Evolutionary conservation across 1,140 invertebrate genomes (phyloP), one percentile per base, ranked within the genome.

Genomic region (Spodoptera litura): DNA sequence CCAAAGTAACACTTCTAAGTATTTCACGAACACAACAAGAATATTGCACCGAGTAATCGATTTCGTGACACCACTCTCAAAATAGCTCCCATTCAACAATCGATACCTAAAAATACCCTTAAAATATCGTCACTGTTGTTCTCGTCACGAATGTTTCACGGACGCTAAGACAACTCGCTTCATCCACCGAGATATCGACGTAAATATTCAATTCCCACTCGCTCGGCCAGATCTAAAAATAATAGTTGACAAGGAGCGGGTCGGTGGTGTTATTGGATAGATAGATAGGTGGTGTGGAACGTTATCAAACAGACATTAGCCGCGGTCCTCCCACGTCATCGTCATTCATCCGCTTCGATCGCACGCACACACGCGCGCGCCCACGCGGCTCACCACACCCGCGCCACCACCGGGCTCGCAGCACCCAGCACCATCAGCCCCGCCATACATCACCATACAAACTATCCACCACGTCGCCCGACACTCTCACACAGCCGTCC

Each of bases 341-440:
- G 85, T 88, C 92, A 93, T 93, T 93, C 92, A 93, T 93, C 82
- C 83, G 78, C 81, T 90, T 90, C 88, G 91, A 90, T 90, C 90
- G 88, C 81, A 89, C 91, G 82, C 91, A 90, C 89, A 92, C 92
- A 84, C 84, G 81, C 86, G 78, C 64, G 27, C 81, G 74, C 79
- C 83, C 82, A 79, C 85, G 78, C 77, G 75, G 59, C 15, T 8
- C 75, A 56, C 70, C 71, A 84, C 81, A 70, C 79, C 83, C 78
- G 64, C 70, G 51, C 53, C 70, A 62, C 73, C 81, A 82, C 31
- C 73, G 51, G 10, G 13, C 62, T 61, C 83, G 68, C 86, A 83
- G 70, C 68, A 49, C 52, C 70, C 76, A 55, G 59, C 68, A 79
- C 70, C 73, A 79, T 73, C 70, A 78, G 20, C 70, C 38, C 20